phyloP scores from a whole-genome alignment of 30 jellyfish, hydroid and myxozoan species.

The Turritopsis dohrnii region DNA sequence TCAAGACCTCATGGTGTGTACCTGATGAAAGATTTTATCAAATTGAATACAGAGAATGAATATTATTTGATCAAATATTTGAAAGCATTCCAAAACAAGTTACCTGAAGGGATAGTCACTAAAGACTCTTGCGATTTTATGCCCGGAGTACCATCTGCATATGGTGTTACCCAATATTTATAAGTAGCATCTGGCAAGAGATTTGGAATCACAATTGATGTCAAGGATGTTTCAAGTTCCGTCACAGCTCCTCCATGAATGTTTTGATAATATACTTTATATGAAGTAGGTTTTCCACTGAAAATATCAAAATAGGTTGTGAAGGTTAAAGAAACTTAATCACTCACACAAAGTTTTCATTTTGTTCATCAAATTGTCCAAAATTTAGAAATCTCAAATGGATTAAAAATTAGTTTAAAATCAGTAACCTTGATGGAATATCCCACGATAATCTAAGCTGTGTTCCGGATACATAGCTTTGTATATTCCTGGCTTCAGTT shows the following conservation, averaged over 20 bases:
- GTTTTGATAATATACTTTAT: slow-evolving; percentile 45
- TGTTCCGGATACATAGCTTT: background rate
- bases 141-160: slow-evolving; percentile 35
- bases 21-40: background rate
- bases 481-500: background rate
- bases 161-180: slow-evolving; percentile 63
- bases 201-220: slow-evolving; percentile 37
- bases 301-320: background rate
- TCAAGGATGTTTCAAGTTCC: background rate
- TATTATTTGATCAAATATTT: too few species aligned
- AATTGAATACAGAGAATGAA: background rate
- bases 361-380: too few species aligned
- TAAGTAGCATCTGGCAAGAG: slow-evolving; percentile 53
- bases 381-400: too few species aligned
- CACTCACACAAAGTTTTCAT: too few species aligned
- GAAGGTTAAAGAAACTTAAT: too few species aligned
- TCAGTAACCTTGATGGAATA: slow-evolving; percentile 5
- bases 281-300: slow-evolving; percentile 74
- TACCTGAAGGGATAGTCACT: slow-evolving; percentile 45
- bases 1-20: too few species aligned
- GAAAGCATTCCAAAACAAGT: background rate
- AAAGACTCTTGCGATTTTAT: slow-evolving; percentile 46
- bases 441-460: slow-evolving; percentile 4
- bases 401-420: too few species aligned
- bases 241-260: slow-evolving; percentile 9